A percentile compares a stretch with the other conserved stretches of the same genome.
Evolutionary conservation across 2,888 invertebrate species (phyloP).

Genomic region (Bugula neritina): DNA sequence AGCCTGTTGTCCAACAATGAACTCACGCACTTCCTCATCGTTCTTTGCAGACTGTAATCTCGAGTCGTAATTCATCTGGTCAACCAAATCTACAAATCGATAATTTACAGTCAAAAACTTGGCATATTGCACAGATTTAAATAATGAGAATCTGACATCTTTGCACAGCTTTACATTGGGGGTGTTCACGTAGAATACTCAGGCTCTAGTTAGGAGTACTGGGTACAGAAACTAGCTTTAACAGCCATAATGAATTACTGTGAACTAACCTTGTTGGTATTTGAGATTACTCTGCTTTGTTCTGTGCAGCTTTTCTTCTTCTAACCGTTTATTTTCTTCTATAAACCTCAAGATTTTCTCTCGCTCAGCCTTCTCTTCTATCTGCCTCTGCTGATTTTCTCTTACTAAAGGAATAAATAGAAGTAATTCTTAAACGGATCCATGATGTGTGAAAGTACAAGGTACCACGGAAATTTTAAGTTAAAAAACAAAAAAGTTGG

Average conservation of each 20-base stretch:
- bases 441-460: background rate
- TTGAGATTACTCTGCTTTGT: conserved; percentile 34
- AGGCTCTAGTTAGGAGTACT: too few relatives aligned
- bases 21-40: conserved; percentile 37
- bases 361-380: conserved; percentile 39
- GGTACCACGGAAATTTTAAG: background rate
- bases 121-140: too few relatives aligned
- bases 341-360: conserved; percentile 39
- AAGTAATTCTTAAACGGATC: too few relatives aligned
- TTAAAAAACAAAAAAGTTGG: too few relatives aligned
- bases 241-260: too few relatives aligned
- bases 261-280: conserved; percentile 38
- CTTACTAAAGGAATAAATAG: conserved; percentile 38
- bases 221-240: too few relatives aligned
- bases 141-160: too few relatives aligned
- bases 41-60: conserved; percentile 34
- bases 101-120: too few relatives aligned
- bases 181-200: too few relatives aligned
- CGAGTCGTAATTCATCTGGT: conserved; percentile 47
- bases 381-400: conserved; percentile 36
- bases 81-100: conserved; percentile 37
- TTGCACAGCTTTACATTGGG: too few relatives aligned
- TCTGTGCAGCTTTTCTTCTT: conserved; percentile 38
- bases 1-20: conserved; percentile 40
- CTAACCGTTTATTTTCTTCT: conserved; percentile 43